These are phyloP conservation scores for Mystacides longicornis DNA, from an alignment of 2,888 invertebrate genomes.

Conservation along the genomic window DNA sequence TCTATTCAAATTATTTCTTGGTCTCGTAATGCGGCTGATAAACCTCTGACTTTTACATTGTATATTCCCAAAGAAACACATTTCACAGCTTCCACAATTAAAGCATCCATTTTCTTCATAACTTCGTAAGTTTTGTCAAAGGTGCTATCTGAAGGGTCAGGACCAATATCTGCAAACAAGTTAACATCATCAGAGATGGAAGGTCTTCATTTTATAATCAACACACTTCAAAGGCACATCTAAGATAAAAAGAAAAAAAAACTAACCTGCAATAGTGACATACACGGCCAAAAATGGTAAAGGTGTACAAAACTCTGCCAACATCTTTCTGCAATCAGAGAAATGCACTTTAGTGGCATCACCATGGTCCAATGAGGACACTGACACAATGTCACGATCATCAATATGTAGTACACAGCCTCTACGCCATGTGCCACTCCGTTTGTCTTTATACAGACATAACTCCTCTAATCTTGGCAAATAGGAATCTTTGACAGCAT, in stretches of 20 bases:
- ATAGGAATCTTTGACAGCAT: background rate
- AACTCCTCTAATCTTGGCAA: background rate
- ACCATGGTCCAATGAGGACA: background rate
- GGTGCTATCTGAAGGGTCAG: background rate
- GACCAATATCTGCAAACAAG: background rate
- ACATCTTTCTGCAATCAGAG: background rate
- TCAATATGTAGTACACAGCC: background rate
- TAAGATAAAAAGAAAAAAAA: background rate
- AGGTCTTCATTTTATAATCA: background rate
- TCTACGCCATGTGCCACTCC: background rate
- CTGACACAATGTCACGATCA: background rate
- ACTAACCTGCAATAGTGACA: background rate
- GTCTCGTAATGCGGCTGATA: background rate
- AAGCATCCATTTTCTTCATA: background rate
- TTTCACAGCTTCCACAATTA: background rate
- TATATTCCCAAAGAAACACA: background rate
- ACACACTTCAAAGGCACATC: background rate
- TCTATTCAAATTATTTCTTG: background rate
- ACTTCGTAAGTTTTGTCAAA: background rate
- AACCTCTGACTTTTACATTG: background rate
- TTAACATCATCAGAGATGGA: background rate
- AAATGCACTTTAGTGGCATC: background rate
- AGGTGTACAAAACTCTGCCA: background rate
- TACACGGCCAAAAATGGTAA: background rate
- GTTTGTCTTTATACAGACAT: background rate